phyloP scores from a whole-genome alignment of 2,888 invertebrate genomes.

The Cynaeus angustus region DNA sequence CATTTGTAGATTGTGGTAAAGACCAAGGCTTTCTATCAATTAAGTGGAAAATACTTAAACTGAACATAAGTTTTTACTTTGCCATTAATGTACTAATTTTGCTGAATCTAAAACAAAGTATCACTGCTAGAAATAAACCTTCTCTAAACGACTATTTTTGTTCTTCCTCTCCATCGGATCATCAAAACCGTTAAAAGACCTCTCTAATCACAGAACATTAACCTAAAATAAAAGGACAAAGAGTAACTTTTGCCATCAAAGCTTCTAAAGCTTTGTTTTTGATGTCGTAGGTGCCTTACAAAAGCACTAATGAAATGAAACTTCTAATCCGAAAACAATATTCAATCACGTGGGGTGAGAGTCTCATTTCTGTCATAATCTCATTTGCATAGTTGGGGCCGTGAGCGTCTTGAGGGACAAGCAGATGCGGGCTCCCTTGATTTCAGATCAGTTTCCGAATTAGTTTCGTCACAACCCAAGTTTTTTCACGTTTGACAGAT shows the following conservation, averaged over 20 bases:
- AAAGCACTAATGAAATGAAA: constrained; percentile 23
- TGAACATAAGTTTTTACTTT: too few species aligned
- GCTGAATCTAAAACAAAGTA: too few species aligned
- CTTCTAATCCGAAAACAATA: constrained; percentile 30
- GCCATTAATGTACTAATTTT: too few species aligned
- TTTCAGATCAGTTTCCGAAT: constrained; percentile 21
- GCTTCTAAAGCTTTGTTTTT: not conserved
- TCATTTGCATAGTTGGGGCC: constrained; percentile 32
- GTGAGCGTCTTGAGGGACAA: constrained; percentile 31
- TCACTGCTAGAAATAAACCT: too few species aligned
- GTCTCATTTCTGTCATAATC: constrained; percentile 20
- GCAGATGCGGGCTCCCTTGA: constrained; percentile 25
- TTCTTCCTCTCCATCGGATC: too few species aligned
- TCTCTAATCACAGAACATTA: too few species aligned
- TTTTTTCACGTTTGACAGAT: constrained; percentile 17
- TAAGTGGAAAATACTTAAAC: too few species aligned
- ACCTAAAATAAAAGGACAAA: too few species aligned
- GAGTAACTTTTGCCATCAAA: not conserved
- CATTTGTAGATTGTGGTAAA: too few species aligned
- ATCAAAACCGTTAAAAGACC: too few species aligned
- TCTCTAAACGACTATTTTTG: too few species aligned
- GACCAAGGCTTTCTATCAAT: too few species aligned
- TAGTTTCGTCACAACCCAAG: constrained; percentile 12
- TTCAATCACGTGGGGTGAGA: constrained; percentile 21
- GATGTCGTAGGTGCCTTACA: not conserved